Evolutionary conservation across 2,888 invertebrate species (phyloP).

Genomic region (Therioaphis trifolii): DNA sequence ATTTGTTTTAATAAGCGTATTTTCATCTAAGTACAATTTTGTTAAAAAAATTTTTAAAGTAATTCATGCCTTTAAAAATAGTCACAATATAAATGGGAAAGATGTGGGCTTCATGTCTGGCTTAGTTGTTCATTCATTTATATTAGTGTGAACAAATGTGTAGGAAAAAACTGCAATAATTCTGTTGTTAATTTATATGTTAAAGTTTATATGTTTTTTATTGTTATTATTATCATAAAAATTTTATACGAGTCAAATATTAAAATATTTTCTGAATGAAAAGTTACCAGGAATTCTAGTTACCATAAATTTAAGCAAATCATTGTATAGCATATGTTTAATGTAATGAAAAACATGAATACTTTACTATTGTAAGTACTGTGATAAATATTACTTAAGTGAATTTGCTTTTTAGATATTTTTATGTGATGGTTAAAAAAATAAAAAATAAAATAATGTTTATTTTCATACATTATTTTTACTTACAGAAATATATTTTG

Average conservation of each 20-base stretch:
- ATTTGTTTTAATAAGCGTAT: slow-evolving; percentile 67
- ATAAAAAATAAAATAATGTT: neutral
- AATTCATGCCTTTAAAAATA: neutral
- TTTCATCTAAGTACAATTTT: slow-evolving; percentile 18
- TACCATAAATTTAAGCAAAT: slow-evolving; percentile 1
- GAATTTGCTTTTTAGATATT: neutral
- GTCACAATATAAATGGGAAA: neutral
- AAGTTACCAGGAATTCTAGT: too few species aligned
- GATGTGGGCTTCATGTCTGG: slow-evolving; percentile 23
- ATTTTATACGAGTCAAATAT: neutral
- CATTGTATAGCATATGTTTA: neutral
- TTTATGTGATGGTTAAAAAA: slow-evolving; percentile 1
- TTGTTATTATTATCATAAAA: neutral
- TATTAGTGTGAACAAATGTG: slow-evolving; percentile 1
- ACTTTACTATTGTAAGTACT: slow-evolving; percentile 11
- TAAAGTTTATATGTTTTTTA: neutral
- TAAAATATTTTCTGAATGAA: neutral
- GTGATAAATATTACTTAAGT: slow-evolving; percentile 8
- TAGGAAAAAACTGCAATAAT: slow-evolving; percentile 1
- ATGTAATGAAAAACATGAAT: neutral
- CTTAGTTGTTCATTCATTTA: slow-evolving; percentile 22
- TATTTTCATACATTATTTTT: neutral
- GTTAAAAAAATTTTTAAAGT: neutral
- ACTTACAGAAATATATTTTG: slow-evolving; percentile 21
- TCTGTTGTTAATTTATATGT: slow-evolving; percentile 11